Evolutionary conservation across 2,113 vertebrate genomes (phyloP).

Genomic region (Trogon melanurus): DNA sequence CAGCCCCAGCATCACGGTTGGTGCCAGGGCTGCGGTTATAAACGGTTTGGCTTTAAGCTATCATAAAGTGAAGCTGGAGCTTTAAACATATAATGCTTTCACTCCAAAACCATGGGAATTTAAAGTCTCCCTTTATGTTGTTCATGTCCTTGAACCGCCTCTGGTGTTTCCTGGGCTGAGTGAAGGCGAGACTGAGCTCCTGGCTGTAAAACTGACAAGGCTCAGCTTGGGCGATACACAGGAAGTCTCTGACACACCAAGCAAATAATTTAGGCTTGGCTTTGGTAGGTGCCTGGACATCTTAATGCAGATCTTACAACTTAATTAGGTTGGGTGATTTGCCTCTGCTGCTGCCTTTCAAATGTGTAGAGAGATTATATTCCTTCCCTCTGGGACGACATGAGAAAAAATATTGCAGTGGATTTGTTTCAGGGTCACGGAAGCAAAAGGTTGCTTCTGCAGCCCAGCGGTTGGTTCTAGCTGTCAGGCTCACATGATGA

Average conservation of each 20-base stretch:
- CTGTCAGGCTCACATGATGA: not conserved
- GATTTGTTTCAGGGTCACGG: not conserved
- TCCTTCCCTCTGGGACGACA: not conserved
- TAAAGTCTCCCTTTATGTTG: not conserved
- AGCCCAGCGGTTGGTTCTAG: not conserved
- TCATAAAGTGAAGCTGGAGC: not conserved
- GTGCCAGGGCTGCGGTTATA: not conserved
- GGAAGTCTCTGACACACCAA: not conserved
- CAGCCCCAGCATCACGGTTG: fast-evolving
- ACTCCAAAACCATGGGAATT: not conserved
- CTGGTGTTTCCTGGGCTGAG: fast-evolving
- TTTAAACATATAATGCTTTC: not conserved
- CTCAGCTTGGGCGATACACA: not conserved
- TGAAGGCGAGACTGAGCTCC: not conserved
- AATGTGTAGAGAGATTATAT: not conserved
- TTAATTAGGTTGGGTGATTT: not conserved
- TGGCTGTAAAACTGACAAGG: not conserved
- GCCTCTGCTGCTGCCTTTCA: not conserved
- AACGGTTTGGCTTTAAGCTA: not conserved
- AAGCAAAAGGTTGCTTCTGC: not conserved
- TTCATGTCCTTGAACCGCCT: not conserved
- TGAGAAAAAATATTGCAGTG: not conserved
- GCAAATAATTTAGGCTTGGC: not conserved
- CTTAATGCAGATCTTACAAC: not conserved
- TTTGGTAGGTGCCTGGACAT: not conserved